Evolutionary conservation across 2,888 invertebrate genomes (phyloP).

Genomic region (Chouioia cunea): DNA sequence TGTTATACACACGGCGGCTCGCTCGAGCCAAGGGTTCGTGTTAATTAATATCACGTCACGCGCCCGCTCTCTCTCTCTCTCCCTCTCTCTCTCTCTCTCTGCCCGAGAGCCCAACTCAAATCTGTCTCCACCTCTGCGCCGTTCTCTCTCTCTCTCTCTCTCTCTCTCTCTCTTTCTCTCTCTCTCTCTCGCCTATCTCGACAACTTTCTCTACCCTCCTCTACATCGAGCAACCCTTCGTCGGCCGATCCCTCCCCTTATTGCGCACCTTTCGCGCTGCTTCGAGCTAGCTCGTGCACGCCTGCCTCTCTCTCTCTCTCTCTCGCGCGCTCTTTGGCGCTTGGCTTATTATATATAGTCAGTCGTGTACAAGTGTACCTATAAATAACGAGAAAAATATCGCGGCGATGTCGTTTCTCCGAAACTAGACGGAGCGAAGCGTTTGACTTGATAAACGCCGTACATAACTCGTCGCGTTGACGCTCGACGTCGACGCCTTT

Average conservation of each 20-base stretch:
- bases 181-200: conserved; percentile 10
- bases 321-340: too few species aligned
- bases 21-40: conserved; percentile 65
- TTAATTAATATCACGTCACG: conserved; percentile 69
- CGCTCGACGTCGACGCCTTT: conserved; percentile 41
- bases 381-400: too few species aligned
- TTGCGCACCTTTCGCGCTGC: too few species aligned
- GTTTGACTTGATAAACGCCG: conserved; percentile 44
- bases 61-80: conserved; percentile 64
- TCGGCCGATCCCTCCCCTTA: too few species aligned
- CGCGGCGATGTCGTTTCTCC: too few species aligned
- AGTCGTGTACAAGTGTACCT: too few species aligned
- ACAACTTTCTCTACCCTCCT: conserved; percentile 9
- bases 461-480: conserved; percentile 39
- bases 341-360: too few species aligned
- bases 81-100: too few species aligned
- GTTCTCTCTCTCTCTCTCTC: conserved; percentile 49
- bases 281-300: too few species aligned
- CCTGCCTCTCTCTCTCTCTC: too few species aligned
- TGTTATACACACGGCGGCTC: conserved; percentile 54
- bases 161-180: conserved; percentile 37
- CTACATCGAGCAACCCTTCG: not conserved
- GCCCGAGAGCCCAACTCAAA: conserved; percentile 62
- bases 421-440: too few species aligned
- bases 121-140: conserved; percentile 56